Conservation (phyloP, 1,140 invertebrate genomes). For the Lethocerus indicus region DNA sequence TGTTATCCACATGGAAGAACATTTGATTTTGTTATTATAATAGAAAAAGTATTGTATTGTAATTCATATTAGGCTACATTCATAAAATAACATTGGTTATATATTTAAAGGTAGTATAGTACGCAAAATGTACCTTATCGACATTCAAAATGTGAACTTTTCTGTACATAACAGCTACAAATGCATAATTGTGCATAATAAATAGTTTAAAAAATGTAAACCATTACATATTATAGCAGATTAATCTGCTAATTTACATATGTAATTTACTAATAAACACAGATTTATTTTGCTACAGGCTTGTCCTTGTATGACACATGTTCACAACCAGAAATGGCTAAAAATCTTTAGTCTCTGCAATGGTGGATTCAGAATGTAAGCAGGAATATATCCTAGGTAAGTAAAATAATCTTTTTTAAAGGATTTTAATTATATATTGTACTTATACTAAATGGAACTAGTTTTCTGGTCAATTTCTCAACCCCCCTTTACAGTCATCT, state of each 20-base stretch:
- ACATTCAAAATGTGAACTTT: too few relatives aligned
- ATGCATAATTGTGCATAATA: not conserved
- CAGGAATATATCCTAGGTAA: constrained; percentile 12
- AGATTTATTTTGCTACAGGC: constrained; percentile 12
- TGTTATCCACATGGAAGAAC: too few relatives aligned
- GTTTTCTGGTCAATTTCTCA: not conserved
- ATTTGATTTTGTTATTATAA: too few relatives aligned
- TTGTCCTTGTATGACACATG: constrained; percentile 19
- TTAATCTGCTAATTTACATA: not conserved
- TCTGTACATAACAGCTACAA: not conserved
- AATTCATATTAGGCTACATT: too few relatives aligned
- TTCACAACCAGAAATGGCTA: constrained; percentile 12
- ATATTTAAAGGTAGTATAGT: too few relatives aligned
- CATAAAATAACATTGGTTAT: too few relatives aligned
- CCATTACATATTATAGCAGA: not conserved
- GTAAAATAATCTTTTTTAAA: not conserved
- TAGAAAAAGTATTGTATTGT: too few relatives aligned
- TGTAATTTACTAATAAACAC: not conserved
- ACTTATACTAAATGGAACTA: not conserved
- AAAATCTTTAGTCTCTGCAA: constrained; percentile 17
- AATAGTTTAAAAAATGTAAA: constrained; percentile 2
- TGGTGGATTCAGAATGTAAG: constrained; percentile 16
- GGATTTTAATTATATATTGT: too few relatives aligned
- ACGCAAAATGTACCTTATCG: too few relatives aligned
- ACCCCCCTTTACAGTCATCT: not conserved